Conservation (phyloP, 1,140 invertebrate genomes). For the Acyrthosiphon pisum region DNA sequence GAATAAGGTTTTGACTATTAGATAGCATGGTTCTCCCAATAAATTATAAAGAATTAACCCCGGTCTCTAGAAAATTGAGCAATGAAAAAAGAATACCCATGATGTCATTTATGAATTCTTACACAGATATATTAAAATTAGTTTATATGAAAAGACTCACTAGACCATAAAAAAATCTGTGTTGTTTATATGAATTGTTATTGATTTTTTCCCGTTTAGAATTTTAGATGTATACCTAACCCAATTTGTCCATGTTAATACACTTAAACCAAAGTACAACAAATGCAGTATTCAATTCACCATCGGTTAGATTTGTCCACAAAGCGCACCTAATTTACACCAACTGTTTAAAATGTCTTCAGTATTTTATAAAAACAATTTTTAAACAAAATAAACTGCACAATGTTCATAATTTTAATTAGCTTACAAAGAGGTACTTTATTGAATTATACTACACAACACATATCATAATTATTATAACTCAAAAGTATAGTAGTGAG, state of each 20-base stretch:
- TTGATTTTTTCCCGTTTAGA: not conserved
- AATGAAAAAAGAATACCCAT: not conserved
- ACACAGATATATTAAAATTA: too few species aligned
- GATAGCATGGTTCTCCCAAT: not conserved
- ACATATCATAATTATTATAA: not conserved
- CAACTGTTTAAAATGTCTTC: not conserved
- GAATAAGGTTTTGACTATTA: not conserved
- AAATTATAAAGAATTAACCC: not conserved
- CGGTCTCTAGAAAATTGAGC: not conserved
- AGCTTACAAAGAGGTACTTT: not conserved
- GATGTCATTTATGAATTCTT: not conserved
- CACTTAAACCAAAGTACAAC: not conserved
- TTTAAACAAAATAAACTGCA: not conserved
- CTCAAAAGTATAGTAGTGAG: not conserved
- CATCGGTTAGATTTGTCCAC: too few species aligned
- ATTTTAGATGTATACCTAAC: not conserved
- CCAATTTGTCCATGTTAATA: not conserved
- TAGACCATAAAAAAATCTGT: not conserved
- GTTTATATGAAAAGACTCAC: not conserved
- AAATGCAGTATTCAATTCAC: too few species aligned
- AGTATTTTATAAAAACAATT: not conserved
- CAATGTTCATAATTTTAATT: not conserved
- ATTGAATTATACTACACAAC: not conserved
- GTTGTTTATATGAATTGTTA: not conserved
- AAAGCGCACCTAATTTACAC: too few species aligned